Evolutionary conservation across 2,888 invertebrate genomes (phyloP).

Genomic region (Cantharis rufa): DNA sequence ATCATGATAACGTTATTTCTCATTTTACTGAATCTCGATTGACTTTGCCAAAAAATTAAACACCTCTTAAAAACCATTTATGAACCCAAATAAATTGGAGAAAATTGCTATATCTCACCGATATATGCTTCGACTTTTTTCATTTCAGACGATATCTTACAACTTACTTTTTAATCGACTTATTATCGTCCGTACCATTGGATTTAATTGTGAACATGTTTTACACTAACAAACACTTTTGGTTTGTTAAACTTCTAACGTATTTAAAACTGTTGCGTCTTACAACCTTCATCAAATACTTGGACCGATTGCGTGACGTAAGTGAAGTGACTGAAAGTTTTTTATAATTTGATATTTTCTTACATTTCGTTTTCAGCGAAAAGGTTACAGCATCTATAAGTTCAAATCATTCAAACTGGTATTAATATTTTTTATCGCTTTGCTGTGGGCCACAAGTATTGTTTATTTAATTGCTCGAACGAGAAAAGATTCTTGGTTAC

Average conservation of each 20-base stretch:
- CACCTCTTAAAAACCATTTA: too few species aligned
- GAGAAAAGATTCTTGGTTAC: background rate
- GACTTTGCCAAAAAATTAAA: too few species aligned
- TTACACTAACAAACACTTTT: slow-evolving; percentile 10
- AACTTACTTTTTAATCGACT: slow-evolving; percentile 45
- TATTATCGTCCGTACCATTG: slow-evolving; percentile 45
- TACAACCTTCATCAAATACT: slow-evolving; percentile 44
- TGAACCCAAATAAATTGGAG: too few species aligned
- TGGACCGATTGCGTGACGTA: slow-evolving; percentile 45
- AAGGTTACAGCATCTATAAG: slow-evolving; percentile 25
- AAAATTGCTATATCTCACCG: too few species aligned
- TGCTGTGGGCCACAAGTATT: slow-evolving; percentile 30
- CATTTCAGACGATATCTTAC: slow-evolving; percentile 47
- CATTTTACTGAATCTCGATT: too few species aligned
- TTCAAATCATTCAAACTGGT: slow-evolving; percentile 27
- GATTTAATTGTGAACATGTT: slow-evolving; percentile 38
- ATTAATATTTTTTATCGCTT: slow-evolving; percentile 18
- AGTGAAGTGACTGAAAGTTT: slow-evolving; percentile 24
- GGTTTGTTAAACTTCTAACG: slow-evolving; percentile 42
- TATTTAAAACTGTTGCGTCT: slow-evolving; percentile 47
- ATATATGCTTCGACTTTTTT: background rate
- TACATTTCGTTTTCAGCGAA: slow-evolving; percentile 15
- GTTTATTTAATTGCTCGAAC: slow-evolving; percentile 15
- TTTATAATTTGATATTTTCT: background rate
- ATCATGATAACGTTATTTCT: too few species aligned